Evolutionary conservation across 2,113 vertebrate species (phyloP).

Genomic region (Macrotus californicus): DNA sequence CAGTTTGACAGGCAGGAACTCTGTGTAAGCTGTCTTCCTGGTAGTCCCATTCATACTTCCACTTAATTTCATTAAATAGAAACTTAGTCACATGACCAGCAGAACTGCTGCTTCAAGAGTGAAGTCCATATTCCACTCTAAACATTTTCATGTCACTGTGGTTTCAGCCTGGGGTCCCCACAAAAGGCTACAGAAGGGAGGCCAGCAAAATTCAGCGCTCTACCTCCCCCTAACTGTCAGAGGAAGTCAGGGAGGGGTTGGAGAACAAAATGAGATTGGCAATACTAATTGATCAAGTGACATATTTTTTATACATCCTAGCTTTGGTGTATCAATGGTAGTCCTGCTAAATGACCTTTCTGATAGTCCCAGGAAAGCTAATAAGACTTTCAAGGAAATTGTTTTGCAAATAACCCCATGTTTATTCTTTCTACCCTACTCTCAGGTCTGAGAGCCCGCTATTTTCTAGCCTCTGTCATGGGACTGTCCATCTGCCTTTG

Average conservation of each 20-base stretch:
- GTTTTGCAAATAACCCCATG: not conserved
- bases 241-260: not conserved
- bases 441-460: not conserved
- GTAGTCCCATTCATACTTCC: not conserved
- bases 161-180: slow-evolving; percentile 57
- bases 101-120: not conserved
- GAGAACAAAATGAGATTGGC: not conserved
- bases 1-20: not conserved
- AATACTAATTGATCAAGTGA: not conserved
- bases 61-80: slow-evolving; percentile 10
- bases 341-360: not conserved
- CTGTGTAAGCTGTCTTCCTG: not conserved
- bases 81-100: not conserved
- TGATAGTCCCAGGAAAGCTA: not conserved
- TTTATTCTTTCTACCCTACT: not conserved
- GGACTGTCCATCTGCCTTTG: not conserved
- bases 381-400: not conserved
- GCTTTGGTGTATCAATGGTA: not conserved
- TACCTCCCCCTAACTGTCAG: not conserved
- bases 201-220: not conserved
- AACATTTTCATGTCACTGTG: not conserved
- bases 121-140: slow-evolving; percentile 15
- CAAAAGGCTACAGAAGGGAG: not conserved
- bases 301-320: not conserved
- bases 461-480: not conserved